Conservation (phyloP, 2,888 invertebrate species). For the Synanthedon vespiformis region DNA sequence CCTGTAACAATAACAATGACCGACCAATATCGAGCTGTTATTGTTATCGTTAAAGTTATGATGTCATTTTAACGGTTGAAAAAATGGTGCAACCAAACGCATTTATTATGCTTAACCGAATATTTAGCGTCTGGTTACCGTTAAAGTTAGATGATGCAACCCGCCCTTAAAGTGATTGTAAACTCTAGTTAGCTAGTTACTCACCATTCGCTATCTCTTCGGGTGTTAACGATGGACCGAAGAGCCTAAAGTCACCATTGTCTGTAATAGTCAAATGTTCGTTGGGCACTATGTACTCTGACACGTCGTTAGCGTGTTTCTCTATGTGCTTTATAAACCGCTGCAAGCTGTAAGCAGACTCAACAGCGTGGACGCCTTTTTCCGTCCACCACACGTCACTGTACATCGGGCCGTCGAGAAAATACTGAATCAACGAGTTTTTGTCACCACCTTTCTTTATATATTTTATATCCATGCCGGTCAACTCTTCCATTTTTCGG, state of each 20-base stretch:
- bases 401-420: slow-evolving; percentile 37
- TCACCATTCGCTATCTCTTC: not conserved
- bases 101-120: too few species aligned
- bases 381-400: slow-evolving; percentile 30
- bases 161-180: too few species aligned
- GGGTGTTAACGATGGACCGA: not conserved
- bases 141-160: too few species aligned
- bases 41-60: too few species aligned
- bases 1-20: too few species aligned
- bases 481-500: slow-evolving; percentile 39
- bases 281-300: slow-evolving; percentile 7
- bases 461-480: slow-evolving; percentile 39
- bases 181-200: not conserved
- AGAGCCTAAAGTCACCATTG: not conserved
- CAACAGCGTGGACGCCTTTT: slow-evolving; percentile 31
- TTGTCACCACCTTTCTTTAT: slow-evolving; percentile 38
- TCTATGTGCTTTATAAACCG: slow-evolving; percentile 34
- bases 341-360: slow-evolving; percentile 35
- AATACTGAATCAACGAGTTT: slow-evolving; percentile 38
- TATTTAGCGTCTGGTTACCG: too few species aligned
- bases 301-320: slow-evolving; percentile 20
- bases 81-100: too few species aligned
- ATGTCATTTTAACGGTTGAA: too few species aligned
- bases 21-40: too few species aligned
- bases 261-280: not conserved